A percentile compares a stretch with the other conserved stretches of the same genome.
phyloP scores from a whole-genome alignment of 2,113 vertebrate genomes.

The Sylvietta virens region DNA sequence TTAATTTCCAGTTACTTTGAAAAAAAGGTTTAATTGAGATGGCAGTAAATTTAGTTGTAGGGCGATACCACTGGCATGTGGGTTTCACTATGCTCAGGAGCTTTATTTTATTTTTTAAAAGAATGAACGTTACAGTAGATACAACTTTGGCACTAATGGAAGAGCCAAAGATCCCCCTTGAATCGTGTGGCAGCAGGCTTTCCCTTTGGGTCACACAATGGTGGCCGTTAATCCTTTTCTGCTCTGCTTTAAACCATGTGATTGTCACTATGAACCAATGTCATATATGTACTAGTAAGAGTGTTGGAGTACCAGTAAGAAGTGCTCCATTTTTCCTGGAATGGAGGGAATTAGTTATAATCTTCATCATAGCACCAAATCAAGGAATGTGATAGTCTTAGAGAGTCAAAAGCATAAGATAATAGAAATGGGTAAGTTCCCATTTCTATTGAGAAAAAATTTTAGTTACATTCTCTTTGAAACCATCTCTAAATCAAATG shows the following conservation, averaged over 20 bases:
- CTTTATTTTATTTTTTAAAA: not conserved
- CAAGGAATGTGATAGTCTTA: accelerated
- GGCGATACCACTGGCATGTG: not conserved
- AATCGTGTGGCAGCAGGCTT: not conserved
- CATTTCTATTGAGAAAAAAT: not conserved
- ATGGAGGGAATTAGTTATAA: not conserved
- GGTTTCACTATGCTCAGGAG: not conserved
- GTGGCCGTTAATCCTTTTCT: not conserved
- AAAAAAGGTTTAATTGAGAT: not conserved
- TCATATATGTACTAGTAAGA: too few species aligned
- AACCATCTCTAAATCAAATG: not conserved
- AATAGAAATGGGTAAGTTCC: not conserved
- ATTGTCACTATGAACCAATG: accelerated
- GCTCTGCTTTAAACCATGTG: not conserved
- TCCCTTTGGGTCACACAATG: not conserved
- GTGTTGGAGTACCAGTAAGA: not conserved
- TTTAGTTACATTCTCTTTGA: not conserved
- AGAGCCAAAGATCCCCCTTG: not conserved
- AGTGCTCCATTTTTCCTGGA: not conserved
- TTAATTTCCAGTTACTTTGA: not conserved
- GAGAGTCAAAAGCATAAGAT: not conserved
- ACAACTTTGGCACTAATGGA: not conserved
- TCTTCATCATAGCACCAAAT: not conserved
- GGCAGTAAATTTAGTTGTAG: not conserved
- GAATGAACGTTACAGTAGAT: not conserved